phyloP scores from a whole-genome alignment of 2,797 vertebrate genomes.

The Buceros bicornis region DNA sequence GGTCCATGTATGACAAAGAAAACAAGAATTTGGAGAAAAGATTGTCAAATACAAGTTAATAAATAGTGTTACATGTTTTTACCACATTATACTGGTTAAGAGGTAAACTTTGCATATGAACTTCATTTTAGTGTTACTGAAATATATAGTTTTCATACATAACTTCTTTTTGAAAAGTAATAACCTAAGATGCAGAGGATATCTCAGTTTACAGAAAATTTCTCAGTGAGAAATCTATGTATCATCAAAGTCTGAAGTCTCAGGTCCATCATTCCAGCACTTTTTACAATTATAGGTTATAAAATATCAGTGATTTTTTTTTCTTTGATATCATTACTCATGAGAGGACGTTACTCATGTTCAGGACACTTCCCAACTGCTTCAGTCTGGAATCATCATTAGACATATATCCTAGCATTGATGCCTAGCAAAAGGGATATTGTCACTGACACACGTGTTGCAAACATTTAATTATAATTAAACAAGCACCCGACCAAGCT shows the following conservation, averaged over 20 bases:
- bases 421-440: not conserved
- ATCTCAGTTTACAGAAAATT: not conserved
- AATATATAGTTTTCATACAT: not conserved
- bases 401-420: not conserved
- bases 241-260: not conserved
- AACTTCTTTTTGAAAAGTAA: not conserved
- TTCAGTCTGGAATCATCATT: not conserved
- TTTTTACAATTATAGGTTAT: not conserved
- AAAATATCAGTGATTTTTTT: not conserved
- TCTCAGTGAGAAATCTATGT: not conserved
- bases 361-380: not conserved
- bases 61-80: not conserved
- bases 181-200: not conserved
- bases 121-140: not conserved
- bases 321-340: not conserved
- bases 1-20: not conserved
- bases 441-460: constrained; percentile 6
- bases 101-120: not conserved
- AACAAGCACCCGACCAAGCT: constrained; percentile 22
- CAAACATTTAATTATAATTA: constrained; percentile 68
- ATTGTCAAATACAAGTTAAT: not conserved
- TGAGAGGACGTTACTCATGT: not conserved
- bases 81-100: not conserved
- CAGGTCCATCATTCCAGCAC: not conserved
- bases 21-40: not conserved